Percentiles rank a stretch among this genome's conserved stretches.
Conservation (phyloP, 2,113 vertebrate species). For the Oreotragus oreotragus region DNA sequence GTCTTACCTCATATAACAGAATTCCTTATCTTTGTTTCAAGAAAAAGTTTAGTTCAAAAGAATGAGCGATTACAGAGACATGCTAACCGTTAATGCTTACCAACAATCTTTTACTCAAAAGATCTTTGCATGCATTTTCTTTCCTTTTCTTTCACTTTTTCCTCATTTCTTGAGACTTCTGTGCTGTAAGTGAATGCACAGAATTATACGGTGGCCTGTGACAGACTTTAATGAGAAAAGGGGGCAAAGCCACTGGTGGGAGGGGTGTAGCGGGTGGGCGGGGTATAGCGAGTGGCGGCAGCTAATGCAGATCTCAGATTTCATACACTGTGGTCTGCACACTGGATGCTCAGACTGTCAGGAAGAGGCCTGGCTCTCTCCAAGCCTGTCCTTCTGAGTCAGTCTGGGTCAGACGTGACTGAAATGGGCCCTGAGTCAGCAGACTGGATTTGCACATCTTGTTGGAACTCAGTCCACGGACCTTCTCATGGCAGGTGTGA, state of each 20-base stretch:
- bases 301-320: fast-evolving
- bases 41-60: background rate
- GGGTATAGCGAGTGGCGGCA: fast-evolving
- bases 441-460: background rate
- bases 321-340: background rate
- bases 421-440: too few relatives aligned
- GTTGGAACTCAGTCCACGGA: too few relatives aligned
- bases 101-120: background rate
- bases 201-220: fast-evolving
- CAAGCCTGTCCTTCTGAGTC: fast-evolving
- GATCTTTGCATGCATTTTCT: fast-evolving
- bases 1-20: fast-evolving
- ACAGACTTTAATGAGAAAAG: too few relatives aligned
- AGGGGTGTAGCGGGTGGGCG: fast-evolving
- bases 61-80: background rate
- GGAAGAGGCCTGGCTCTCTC: background rate
- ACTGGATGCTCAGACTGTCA: fast-evolving
- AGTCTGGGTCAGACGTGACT: too few relatives aligned
- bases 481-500: background rate
- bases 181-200: background rate
- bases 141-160: too few relatives aligned
- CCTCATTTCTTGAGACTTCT: background rate
- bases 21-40: background rate
- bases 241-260: fast-evolving
- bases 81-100: fast-evolving